Evolutionary conservation across 2,797 vertebrate genomes (phyloP), one percentile per base, ranked within the genome.

Genomic region (Threskiornis aethiopicus): DNA sequence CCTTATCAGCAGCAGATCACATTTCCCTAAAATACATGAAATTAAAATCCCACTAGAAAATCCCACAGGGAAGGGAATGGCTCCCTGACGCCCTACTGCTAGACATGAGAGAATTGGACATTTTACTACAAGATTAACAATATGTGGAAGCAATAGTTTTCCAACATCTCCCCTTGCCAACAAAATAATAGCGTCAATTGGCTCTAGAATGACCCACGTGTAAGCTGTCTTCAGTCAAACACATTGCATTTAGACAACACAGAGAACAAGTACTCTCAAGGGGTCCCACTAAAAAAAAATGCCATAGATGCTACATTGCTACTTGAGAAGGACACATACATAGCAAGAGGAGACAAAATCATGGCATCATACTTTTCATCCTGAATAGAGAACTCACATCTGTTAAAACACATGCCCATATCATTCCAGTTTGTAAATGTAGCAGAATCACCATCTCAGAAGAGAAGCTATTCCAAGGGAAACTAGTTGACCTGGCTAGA

Each of bases 111-210:
- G 52, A 96, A 94, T 0, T 58, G 71, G 75, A 87, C 46, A 47
- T 89, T 95, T 96, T 94, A 93, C 90, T 94, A 46, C 78, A 41
- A 75, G 80, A 71, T 47, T 85, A 95, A 95, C 94, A 96, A 93
- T 97, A 94, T 5, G 42, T 87, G 93, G 96, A 97, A 96, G 88
- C 78, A 97, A 96, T 96, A 96, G 66, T 59, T 89, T 96, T 92
- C 87, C 93, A 96, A 35, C 65, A 78, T 46, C 64, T 77, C 52
- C 44, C 44, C 46, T 89, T 83, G 93, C 93, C 90, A 96, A 85
- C 26, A 84, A 95, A 95, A 79, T 58, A 93, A 70, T 13, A 85
- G 52, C 4, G 0, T 46, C 0, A 0, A 85, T 6, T 71, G 64
- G 88, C 59, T 90, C 81, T 57, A 72, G 75, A 89, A 73, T 1